phyloP scores from a whole-genome alignment of 2,797 vertebrate species.

The Tokudaia muenninki region DNA sequence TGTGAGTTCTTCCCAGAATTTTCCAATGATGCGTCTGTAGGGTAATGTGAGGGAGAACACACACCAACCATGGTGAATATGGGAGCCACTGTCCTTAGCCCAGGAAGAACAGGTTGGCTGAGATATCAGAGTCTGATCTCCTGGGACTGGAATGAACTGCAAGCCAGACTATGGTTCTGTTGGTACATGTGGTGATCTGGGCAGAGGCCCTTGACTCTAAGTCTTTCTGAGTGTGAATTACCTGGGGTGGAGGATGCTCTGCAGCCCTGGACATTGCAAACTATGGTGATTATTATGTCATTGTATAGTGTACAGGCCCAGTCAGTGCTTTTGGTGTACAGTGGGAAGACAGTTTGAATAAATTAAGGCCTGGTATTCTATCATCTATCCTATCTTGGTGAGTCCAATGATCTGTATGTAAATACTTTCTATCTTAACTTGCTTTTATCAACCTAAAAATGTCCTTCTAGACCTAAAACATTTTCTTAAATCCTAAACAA shows the following conservation, averaged over 20 bases:
- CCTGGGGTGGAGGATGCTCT: neutral
- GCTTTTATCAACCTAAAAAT: no score
- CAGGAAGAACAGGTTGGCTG: neutral
- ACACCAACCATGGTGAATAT: neutral
- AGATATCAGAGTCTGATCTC: neutral
- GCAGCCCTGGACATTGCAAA: neutral
- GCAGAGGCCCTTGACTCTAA: no score
- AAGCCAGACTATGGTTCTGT: neutral
- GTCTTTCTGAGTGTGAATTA: neutral
- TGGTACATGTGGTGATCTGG: neutral
- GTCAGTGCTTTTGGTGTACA: neutral
- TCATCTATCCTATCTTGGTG: no score
- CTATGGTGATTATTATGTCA: neutral
- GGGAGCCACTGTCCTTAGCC: neutral
- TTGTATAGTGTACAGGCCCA: neutral
- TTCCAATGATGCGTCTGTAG: neutral
- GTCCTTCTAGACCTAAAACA: no score
- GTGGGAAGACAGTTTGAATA: neutral
- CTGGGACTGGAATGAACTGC: neutral
- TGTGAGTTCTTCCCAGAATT: neutral
- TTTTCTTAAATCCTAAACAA: no score
- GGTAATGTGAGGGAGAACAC: neutral
- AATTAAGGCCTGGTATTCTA: neutral
- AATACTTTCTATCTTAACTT: no score
- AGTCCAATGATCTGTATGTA: no score